Base-by-base conservation (phyloP, 2,888 invertebrate genomes). In the Ametastegia equiseti region DNA sequence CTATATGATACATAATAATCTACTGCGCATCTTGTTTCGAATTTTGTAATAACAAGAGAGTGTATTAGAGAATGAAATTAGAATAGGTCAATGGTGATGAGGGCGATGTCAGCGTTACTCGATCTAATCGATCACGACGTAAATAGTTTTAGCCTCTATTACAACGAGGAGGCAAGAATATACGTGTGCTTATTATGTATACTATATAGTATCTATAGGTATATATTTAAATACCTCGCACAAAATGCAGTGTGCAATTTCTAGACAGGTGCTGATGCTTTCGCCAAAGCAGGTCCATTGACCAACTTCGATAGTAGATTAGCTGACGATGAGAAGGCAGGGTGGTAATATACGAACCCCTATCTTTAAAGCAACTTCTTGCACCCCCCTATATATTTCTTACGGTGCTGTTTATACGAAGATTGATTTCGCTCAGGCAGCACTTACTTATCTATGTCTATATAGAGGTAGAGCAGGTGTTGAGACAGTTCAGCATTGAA, bases 61-160 rank as follows among this genome's bases (percentile, higher is more conserved):
- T 9, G 39, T 36, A 60, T 5, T 15, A 67, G 36, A 9, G 36
- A 67, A 27, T 30, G 23, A n/a, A 77, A 81, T 81, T 75, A 63
- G 63, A 81, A 63, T 75, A 75, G 81, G 81, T 81, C 81, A 81
- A 75, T 47, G 77, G 77, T 65, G 33, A 77, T 33, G 77, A 33
- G n/a, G 63, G 63, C 65, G 36, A 80, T 54, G 78, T 78, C 78
- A 78, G 63, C 78, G 19, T 60, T 78, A 36, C 60, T 27, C 4
- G 57, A 63, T 78, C 60, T 60, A 78, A 78, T 57, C 78, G 78
- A 60, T 78, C 50, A 78, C 60, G 42, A 78, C 60, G 63, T 42
- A 78, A 60, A 78, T 78, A 78, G 60, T 63, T 39, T 42, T 9
- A 63, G 60, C 42, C 13, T 42, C 42, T 63, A 78, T 63, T 78